Percentiles rank a stretch among this genome's conserved stretches.
Evolutionary conservation across 37 sponge, comb jelly and placozoan species (phyloP).

Genomic region (Spongia lamella): DNA sequence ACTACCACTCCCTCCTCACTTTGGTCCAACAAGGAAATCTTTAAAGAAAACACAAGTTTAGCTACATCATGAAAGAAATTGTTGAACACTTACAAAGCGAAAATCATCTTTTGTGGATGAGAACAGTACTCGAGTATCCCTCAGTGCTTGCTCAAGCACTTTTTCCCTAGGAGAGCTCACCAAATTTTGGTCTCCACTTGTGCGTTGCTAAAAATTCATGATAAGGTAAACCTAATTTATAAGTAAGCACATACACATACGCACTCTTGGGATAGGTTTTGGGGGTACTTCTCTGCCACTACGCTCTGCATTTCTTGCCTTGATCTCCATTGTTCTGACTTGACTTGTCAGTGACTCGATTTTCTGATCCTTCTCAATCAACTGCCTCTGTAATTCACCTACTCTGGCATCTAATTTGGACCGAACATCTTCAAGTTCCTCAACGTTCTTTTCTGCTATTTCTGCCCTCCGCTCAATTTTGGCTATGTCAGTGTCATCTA

Average conservation of each 20-base stretch:
- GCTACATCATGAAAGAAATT: neutral
- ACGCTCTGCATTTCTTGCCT: neutral
- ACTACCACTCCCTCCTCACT: constrained; percentile 55
- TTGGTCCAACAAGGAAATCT: constrained; percentile 50
- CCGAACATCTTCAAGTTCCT: neutral
- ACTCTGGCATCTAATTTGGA: neutral
- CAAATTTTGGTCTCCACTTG: neutral
- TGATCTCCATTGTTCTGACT: too few relatives aligned
- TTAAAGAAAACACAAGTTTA: neutral
- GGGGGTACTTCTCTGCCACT: neutral
- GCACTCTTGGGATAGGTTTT: constrained; percentile 2
- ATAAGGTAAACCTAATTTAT: neutral
- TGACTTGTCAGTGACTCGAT: neutral
- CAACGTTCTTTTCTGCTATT: neutral
- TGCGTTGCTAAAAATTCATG: neutral
- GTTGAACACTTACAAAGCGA: constrained; percentile 44
- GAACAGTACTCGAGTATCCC: constrained; percentile 79
- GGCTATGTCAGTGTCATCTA: neutral
- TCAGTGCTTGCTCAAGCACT: constrained; percentile 45
- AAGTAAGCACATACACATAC: neutral
- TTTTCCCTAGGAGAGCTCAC: neutral
- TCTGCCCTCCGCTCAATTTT: neutral
- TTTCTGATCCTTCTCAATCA: constrained; percentile 17
- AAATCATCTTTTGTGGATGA: constrained; percentile 72
- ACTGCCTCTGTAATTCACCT: constrained; percentile 6